Evolutionary conservation across 1,140 invertebrate species (phyloP).

Genomic region (Trichomalopsis sarcophagae): DNA sequence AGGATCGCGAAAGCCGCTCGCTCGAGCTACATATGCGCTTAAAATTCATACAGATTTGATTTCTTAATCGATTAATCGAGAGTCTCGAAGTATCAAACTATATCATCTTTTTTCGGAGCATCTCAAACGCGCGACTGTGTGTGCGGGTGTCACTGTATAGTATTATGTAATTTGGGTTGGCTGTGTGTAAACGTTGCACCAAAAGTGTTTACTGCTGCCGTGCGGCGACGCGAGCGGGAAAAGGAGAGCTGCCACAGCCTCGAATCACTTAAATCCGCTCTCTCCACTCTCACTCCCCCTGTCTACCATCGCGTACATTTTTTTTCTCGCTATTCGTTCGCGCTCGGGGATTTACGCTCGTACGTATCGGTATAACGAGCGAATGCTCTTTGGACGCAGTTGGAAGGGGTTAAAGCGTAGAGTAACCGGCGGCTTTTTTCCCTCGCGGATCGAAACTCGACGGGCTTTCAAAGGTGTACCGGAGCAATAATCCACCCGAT

Average conservation of each 20-base stretch:
- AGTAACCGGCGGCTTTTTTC: too few species aligned
- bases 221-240: neutral
- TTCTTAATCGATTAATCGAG: neutral
- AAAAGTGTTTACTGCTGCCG: neutral
- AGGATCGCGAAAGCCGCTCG: constrained; percentile 41
- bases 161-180: neutral
- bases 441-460: too few species aligned
- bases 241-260: neutral
- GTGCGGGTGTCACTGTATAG: neutral
- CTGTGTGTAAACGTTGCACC: too few species aligned
- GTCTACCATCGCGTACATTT: neutral
- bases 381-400: constrained; percentile 14
- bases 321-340: neutral
- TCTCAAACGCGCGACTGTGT: neutral
- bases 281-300: neutral
- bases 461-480: too few species aligned
- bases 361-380: constrained; percentile 25
- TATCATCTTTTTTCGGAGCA: neutral
- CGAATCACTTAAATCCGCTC: constrained; percentile 1
- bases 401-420: too few species aligned
- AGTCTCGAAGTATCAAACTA: too few species aligned
- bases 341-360: neutral
- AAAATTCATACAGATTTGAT: neutral
- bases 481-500: too few species aligned
- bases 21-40: constrained; percentile 37